These are phyloP conservation scores for Unio delphinus DNA, from an alignment of 2,888 invertebrate species.

Conservation along the genomic window DNA sequence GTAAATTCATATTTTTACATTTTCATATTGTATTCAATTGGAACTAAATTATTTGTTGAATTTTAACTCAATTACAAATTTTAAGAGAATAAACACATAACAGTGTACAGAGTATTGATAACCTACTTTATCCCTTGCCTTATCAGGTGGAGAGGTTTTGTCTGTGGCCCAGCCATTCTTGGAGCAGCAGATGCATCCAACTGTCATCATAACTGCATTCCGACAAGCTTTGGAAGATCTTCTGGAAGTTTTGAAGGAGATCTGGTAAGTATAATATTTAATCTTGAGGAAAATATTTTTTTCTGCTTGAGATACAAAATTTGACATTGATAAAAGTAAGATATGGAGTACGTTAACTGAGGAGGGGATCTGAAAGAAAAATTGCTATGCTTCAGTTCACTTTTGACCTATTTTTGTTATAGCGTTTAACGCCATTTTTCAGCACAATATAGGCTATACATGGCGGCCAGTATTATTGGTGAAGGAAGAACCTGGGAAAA, in stretches of 20 bases:
- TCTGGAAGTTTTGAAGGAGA: conserved; percentile 83
- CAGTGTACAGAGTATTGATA: neutral
- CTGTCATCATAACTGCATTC: conserved; percentile 95
- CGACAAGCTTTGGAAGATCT: conserved; percentile 96
- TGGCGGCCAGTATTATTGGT: too few relatives aligned
- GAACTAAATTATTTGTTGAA: too few relatives aligned
- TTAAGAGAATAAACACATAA: too few relatives aligned
- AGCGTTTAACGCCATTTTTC: too few relatives aligned
- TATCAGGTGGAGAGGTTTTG: conserved; percentile 90
- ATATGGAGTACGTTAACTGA: too few relatives aligned
- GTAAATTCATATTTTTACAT: too few relatives aligned
- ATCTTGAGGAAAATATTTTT: neutral
- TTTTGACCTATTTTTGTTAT: neutral
- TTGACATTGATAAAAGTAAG: neutral
- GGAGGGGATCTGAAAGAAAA: neutral
- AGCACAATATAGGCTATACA: too few relatives aligned
- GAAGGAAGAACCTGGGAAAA: too few relatives aligned
- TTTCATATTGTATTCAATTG: too few relatives aligned
- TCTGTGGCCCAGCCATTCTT: conserved; percentile 92
- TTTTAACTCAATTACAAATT: too few relatives aligned
- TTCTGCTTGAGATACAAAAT: neutral
- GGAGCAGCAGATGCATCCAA: conserved; percentile 96
- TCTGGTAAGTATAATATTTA: conserved; percentile 48
- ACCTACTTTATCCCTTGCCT: neutral
- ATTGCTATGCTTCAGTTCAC: neutral